Percentiles rank a stretch among this genome's conserved stretches.
Conservation (phyloP, 2,797 vertebrate species). For the Crocidura indochinensis region DNA sequence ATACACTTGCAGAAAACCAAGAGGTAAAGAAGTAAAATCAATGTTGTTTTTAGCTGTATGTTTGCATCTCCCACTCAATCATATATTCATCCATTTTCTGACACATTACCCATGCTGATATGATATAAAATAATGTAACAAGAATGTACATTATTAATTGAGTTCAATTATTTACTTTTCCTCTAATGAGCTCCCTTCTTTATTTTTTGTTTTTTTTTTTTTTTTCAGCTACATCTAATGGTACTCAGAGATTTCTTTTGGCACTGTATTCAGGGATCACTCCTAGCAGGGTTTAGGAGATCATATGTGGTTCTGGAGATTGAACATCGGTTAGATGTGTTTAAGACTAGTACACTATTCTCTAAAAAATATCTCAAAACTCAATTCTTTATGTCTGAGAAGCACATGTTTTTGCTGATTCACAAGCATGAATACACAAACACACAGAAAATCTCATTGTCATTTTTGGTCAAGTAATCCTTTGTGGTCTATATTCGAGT, state of each 20-base stretch:
- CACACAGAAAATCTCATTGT: not conserved
- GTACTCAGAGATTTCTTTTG: no score
- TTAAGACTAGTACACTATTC: no score
- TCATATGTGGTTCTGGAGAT: no score
- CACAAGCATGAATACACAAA: not conserved
- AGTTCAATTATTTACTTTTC: not conserved
- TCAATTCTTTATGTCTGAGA: conserved; percentile 2
- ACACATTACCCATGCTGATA: not conserved
- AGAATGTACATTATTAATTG: not conserved
- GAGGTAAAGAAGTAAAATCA: not conserved
- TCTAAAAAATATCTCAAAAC: not conserved
- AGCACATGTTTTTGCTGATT: not conserved
- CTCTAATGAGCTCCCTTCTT: not conserved
- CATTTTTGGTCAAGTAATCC: conserved; percentile 2
- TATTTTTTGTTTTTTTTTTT: conserved; percentile 11
- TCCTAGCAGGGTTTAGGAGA: no score
- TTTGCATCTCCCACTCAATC: no score
- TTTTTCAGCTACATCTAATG: not conserved
- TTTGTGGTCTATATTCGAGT: not conserved
- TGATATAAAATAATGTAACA: not conserved
- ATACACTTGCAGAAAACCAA: not conserved
- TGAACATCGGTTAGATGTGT: no score
- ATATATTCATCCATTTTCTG: not conserved
- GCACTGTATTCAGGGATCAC: no score
- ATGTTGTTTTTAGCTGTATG: no score